Percentiles rank a stretch among this genome's conserved stretches.
phyloP scores from a whole-genome alignment of 2,797 vertebrate species.

The Delichon dasypus region DNA sequence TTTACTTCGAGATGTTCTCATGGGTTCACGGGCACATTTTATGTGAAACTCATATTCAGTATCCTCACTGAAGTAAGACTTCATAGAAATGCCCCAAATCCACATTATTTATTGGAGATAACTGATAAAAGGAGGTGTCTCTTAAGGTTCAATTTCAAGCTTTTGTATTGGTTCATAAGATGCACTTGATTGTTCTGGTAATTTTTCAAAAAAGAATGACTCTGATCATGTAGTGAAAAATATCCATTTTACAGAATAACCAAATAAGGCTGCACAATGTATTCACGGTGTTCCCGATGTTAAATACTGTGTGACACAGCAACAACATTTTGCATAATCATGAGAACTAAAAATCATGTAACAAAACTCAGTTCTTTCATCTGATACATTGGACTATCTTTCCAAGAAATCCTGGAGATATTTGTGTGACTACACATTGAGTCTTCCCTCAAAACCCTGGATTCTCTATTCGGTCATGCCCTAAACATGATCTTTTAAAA shows the following conservation, averaged over 20 bases:
- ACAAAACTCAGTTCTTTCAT: neutral
- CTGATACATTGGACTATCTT: neutral
- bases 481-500: neutral
- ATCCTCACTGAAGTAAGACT: neutral
- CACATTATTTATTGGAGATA: neutral
- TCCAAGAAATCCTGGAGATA: neutral
- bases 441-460: neutral
- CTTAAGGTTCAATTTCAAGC: neutral
- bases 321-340: neutral
- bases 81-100: neutral
- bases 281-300: neutral
- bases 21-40: neutral
- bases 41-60: neutral
- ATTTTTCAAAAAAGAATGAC: neutral
- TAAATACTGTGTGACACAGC: neutral
- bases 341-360: neutral
- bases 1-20: neutral
- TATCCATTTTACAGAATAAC: neutral
- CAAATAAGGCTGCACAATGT: neutral
- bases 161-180: accelerated
- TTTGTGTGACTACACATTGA: neutral
- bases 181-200: neutral
- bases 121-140: neutral
- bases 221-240: neutral
- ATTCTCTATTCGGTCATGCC: neutral